Base-by-base conservation (phyloP, 1,140 invertebrate genomes). In the Papilio xuthus region DNA sequence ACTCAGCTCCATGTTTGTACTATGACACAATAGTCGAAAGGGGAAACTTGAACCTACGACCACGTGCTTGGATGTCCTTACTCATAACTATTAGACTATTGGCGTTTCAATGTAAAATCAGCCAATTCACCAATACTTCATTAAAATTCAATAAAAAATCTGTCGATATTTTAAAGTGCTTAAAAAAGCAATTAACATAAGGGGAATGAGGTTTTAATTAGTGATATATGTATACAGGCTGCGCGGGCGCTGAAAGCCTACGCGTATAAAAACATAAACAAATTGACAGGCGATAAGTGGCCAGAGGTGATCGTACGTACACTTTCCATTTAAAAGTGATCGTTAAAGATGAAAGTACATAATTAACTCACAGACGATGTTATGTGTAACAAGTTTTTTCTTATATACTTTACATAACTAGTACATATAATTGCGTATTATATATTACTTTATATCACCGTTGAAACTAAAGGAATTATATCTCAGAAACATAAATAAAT, bases 281-380 rank as follows among this genome's bases (percentile, higher is more conserved):
- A 63, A 67, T 32, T 67, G 60, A 67, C 60, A 67, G 60, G 60
- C 26, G 60, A 67, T 28, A 67, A 60, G 56, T 56, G 20, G 20
- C 23, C 20, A 60, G 56, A 13, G 53, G 26, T 32, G 26, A 23
- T 63, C 60, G 53, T 0, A 26, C 13, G 26, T 67, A 7, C 26
- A 67, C 60, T 67, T 67, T 67, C 60, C 60, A 67, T 67, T 67
- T 15, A 67, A 67, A 60, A 60, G 60, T 15, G 26, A 26, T 67
- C 60, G 60, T 67, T 67, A 67, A 28, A 56, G 8, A 67, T 28
- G 60, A 67, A 67, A 67, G 60, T 67, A 67, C 4, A 7, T 67
- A 67, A 28, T 28, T 28, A 67, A 67, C 60, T 67, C 26, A 28
- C 26, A 28, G 26, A 28, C 15, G 60, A 28, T 15, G 26, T 67